Conservation (phyloP, 1,140 invertebrate species). For the Lerema accius region DNA sequence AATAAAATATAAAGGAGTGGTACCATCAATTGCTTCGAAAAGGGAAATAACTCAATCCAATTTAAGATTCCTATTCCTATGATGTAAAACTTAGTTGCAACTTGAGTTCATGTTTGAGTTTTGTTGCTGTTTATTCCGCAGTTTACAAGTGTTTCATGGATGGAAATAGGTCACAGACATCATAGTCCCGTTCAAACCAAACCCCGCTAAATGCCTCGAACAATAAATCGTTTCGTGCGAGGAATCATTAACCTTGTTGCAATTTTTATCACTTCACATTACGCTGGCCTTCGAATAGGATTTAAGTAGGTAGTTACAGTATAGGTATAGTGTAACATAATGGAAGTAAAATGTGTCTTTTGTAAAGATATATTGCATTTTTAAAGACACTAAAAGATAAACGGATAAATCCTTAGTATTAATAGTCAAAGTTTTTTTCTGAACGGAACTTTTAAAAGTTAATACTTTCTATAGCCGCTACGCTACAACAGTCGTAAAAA, state of each 20-base stretch:
- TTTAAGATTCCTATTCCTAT: too few species aligned
- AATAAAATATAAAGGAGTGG: too few species aligned
- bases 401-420: neutral
- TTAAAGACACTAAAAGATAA: neutral
- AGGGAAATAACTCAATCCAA: too few species aligned
- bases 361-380: too few species aligned
- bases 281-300: constrained; percentile 9
- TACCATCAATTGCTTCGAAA: too few species aligned
- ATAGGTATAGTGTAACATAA: too few species aligned
- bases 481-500: neutral
- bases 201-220: constrained; percentile 15
- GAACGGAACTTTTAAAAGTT: too few species aligned
- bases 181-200: neutral
- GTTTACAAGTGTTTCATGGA: too few species aligned
- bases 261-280: constrained; percentile 52
- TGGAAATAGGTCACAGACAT: neutral
- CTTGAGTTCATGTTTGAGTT: too few species aligned
- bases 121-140: too few species aligned
- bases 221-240: constrained; percentile 45
- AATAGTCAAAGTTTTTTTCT: neutral
- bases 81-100: too few species aligned
- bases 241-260: constrained; percentile 45
- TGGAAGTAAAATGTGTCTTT: too few species aligned
- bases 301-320: constrained; percentile 8
- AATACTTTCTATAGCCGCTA: neutral